Evolutionary conservation across 2,113 vertebrate genomes (phyloP).

Genomic region (Montifringilla adamsi): DNA sequence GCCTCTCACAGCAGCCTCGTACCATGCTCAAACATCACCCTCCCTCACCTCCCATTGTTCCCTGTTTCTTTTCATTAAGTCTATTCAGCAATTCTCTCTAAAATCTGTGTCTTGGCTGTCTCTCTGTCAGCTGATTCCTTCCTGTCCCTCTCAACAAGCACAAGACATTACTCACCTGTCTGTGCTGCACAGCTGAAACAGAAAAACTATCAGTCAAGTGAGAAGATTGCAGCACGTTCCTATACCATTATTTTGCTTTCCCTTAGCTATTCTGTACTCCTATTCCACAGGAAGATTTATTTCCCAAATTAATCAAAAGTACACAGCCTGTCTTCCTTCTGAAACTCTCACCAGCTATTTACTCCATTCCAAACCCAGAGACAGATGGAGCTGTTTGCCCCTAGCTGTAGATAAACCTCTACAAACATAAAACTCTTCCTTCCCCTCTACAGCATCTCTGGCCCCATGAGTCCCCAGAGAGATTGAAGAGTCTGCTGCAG

Average conservation of each 20-base stretch:
- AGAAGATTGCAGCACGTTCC: neutral
- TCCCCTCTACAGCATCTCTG: neutral
- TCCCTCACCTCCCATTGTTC: slow-evolving; percentile 17
- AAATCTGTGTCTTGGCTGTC: neutral
- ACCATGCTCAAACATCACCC: neutral
- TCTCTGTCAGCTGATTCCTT: neutral
- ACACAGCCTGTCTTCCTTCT: neutral
- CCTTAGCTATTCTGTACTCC: neutral
- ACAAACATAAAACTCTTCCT: neutral
- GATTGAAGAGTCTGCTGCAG: neutral
- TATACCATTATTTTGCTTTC: neutral
- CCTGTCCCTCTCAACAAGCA: neutral
- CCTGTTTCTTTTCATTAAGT: slow-evolving; percentile 30
- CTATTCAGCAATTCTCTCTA: neutral
- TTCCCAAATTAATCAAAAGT: neutral
- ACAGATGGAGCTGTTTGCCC: neutral
- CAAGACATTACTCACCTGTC: neutral
- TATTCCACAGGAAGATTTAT: neutral
- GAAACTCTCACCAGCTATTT: neutral
- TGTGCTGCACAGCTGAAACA: neutral
- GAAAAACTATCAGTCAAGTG: neutral
- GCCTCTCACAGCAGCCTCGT: neutral
- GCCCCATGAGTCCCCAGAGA: neutral
- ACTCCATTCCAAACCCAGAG: neutral
- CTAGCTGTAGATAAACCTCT: neutral